These are phyloP conservation scores for Siniperca undulata DNA, from an alignment of 2,797 vertebrate genomes.

Conservation along the genomic window DNA sequence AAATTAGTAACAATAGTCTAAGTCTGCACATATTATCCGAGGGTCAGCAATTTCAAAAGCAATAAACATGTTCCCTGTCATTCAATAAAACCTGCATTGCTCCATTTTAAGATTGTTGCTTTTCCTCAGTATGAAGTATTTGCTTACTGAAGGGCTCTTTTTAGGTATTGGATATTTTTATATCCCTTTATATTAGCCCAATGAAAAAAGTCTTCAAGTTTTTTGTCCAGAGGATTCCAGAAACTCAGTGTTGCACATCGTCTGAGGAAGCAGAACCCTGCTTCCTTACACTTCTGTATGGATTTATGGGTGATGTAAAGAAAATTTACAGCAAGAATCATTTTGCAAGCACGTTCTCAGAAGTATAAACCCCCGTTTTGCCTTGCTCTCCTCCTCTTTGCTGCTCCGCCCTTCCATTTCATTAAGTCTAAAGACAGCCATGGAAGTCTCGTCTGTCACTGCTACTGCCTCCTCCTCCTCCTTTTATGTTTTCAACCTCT, in stretches of 20 bases:
- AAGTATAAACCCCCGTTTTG: constrained; percentile 70
- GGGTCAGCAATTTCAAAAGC: constrained; percentile 59
- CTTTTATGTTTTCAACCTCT: constrained; percentile 76
- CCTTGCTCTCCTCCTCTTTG: constrained; percentile 60
- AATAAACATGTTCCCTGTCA: constrained; percentile 36
- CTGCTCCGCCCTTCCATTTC: constrained; percentile 83
- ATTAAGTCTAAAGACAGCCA: constrained; percentile 79
- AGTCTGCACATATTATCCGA: constrained; percentile 22
- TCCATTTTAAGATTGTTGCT: constrained; percentile 59
- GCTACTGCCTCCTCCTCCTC: constrained; percentile 45
- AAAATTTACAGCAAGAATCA: constrained; percentile 83
- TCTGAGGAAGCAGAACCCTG: constrained; percentile 56
- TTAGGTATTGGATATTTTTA: constrained; percentile 74
- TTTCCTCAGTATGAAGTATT: constrained; percentile 58
- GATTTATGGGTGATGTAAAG: constrained; percentile 83
- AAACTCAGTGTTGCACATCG: constrained; percentile 50
- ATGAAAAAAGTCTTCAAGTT: constrained; percentile 65
- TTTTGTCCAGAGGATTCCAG: constrained; percentile 63
- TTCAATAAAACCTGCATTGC: constrained; percentile 58
- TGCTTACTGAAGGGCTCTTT: constrained; percentile 68
- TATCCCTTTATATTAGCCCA: constrained; percentile 70
- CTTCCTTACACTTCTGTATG: constrained; percentile 56
- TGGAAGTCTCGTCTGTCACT: constrained; percentile 67
- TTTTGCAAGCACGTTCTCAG: constrained; percentile 74
- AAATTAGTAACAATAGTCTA: constrained; percentile 9